Evolutionary conservation across 2,113 vertebrate genomes (phyloP).

Genomic region (Camelus dromedarius): DNA sequence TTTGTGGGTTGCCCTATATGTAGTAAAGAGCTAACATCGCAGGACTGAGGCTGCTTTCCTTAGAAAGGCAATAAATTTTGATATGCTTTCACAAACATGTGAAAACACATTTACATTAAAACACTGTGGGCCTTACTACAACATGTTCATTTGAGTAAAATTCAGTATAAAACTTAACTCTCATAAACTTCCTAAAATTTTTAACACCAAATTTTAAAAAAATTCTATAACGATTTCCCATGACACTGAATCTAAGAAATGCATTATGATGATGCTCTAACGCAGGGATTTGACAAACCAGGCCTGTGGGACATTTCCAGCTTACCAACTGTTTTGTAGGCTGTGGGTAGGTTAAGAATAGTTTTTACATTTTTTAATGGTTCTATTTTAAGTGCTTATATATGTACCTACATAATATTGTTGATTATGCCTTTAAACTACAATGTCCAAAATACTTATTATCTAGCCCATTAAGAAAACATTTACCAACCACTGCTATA

Average conservation of each 20-base stretch:
- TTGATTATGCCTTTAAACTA: not conserved
- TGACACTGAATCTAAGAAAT: not conserved
- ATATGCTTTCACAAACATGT: not conserved
- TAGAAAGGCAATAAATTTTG: not conserved
- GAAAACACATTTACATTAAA: constrained; percentile 24
- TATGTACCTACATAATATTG: not conserved
- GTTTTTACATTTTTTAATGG: not conserved
- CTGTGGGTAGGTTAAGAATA: not conserved
- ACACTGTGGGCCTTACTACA: not conserved
- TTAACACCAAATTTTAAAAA: not conserved
- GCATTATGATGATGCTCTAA: not conserved
- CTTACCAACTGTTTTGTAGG: not conserved
- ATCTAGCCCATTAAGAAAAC: not conserved
- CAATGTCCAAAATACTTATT: constrained; percentile 21
- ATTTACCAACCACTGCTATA: not conserved
- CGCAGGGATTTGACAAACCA: not conserved
- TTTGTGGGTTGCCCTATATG: not conserved
- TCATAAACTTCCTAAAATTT: not conserved
- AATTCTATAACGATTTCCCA: not conserved
- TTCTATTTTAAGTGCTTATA: not conserved
- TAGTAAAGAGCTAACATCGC: not conserved
- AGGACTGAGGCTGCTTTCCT: not conserved
- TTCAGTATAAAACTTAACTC: not conserved
- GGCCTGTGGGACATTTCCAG: not conserved
- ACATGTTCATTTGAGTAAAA: not conserved